Percentiles rank a stretch among this genome's conserved stretches.
These are phyloP conservation scores for Cynopterus brachyotis DNA, from an alignment of 2,113 vertebrate genomes.

Conservation along the genomic window DNA sequence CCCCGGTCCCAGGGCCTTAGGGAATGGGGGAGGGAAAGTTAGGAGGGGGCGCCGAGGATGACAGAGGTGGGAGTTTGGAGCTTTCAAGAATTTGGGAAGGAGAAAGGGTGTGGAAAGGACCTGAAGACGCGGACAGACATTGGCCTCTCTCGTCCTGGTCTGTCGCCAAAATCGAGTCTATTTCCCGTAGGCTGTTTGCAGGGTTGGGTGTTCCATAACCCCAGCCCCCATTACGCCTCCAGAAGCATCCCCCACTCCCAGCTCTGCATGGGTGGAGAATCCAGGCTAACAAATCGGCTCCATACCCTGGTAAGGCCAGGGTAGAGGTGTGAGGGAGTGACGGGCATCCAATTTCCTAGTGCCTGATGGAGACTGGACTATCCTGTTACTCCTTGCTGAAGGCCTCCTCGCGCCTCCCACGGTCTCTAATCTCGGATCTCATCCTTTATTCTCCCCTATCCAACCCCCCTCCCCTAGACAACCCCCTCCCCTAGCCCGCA, in stretches of 20 bases:
- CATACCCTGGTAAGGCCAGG: not conserved
- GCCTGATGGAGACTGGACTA: not conserved
- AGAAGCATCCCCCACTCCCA: not conserved
- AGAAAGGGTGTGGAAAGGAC: not conserved
- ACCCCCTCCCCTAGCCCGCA: not conserved
- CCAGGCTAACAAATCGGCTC: not conserved
- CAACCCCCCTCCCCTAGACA: not conserved
- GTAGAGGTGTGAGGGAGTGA: not conserved
- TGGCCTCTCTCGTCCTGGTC: not conserved
- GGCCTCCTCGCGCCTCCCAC: not conserved
- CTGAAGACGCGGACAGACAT: not conserved
- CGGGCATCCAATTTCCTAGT: not conserved
- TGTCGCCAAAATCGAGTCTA: not conserved
- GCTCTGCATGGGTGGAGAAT: not conserved
- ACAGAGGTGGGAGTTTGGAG: not conserved
- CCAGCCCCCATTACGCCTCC: not conserved
- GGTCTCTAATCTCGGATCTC: not conserved
- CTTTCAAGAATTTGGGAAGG: not conserved
- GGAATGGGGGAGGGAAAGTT: not conserved
- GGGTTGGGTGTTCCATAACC: not conserved
- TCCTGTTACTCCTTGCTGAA: not conserved
- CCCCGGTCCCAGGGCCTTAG: not conserved
- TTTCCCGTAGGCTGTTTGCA: not conserved
- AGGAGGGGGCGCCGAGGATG: not conserved
- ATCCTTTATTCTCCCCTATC: not conserved